Base-by-base conservation (phyloP, 2,888 invertebrate genomes). In the Nymphalis urticae region DNA sequence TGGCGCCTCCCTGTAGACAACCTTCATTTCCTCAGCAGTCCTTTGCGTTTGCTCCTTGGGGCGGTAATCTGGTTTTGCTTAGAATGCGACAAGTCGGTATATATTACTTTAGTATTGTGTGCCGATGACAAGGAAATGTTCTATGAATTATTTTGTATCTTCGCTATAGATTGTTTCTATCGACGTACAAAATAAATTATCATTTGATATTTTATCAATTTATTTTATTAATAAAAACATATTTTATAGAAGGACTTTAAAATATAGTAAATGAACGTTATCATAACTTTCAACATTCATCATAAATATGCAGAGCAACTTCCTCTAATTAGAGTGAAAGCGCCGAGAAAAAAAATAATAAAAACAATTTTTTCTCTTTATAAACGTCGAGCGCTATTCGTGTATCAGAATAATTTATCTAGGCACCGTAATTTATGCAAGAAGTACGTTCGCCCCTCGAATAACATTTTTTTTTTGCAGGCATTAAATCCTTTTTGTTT, bases 1-100 rank as follows among this genome's bases (percentile, higher is more conserved):
- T 89, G 87, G 82, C 81, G 77, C 75, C 85, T 78, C 82, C 84
- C 86, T 82, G 80, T 83, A 86, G 87, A 89, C 89, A 88, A 86
- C 87, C 86, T 87, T 89, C 87, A 90, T 90, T 90, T 90, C 90
- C 90, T 81, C 80, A 69, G 77, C 77, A 81, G 81, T 83, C 85
- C 85, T 86, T 86, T 82, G 80, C 79, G 64, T 64, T 65, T 69
- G 62, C 66, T 68, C 67, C 62, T 69, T 64, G 73, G 73, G 76
- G 70, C 72, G 73, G 72, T 76, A 76, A 77, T 78, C 75, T 77
- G 74, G 73, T 75, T 70, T 63, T 70, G 69, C 62, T 72, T 71
- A 66, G 64, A 64, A 63, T 64, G 63, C 58, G 51, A 66, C 36
- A 48, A 64, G 56, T 60, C 53, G 19, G 48, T 59, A 17, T 50